These are phyloP conservation scores for Perdita meconis DNA, from an alignment of 2,888 invertebrate genomes.

Conservation along the genomic window DNA sequence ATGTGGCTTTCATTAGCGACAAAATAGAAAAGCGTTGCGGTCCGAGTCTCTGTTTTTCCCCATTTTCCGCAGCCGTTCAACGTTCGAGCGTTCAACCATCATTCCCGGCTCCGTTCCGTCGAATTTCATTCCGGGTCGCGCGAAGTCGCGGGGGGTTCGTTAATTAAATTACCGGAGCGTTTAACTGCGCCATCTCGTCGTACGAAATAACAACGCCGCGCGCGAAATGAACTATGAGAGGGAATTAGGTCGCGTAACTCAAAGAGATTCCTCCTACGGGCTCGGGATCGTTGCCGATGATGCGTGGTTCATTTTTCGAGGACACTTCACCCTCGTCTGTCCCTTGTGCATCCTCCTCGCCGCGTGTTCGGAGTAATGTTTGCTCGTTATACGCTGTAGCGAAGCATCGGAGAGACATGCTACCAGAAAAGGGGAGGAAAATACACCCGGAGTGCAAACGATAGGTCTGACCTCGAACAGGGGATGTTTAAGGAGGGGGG, in stretches of 20 bases:
- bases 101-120: no score
- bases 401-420: background rate
- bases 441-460: background rate
- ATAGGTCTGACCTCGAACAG: background rate
- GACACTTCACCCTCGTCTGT: background rate
- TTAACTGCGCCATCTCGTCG: background rate
- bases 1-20: no score
- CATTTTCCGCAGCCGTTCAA: no score
- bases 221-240: background rate
- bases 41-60: no score
- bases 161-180: conserved; percentile 5
- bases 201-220: background rate
- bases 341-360: no score
- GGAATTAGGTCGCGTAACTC: conserved; percentile 2
- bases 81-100: no score
- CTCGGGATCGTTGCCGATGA: background rate
- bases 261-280: background rate
- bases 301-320: conserved; percentile 8
- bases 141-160: background rate
- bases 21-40: no score
- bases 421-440: background rate
- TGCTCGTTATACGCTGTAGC: background rate
- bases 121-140: background rate
- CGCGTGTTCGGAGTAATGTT: background rate
- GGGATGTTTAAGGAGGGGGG: background rate